These are phyloP conservation scores for Aldrovandia affinis DNA, from an alignment of 2,797 vertebrate species.

Conservation along the genomic window DNA sequence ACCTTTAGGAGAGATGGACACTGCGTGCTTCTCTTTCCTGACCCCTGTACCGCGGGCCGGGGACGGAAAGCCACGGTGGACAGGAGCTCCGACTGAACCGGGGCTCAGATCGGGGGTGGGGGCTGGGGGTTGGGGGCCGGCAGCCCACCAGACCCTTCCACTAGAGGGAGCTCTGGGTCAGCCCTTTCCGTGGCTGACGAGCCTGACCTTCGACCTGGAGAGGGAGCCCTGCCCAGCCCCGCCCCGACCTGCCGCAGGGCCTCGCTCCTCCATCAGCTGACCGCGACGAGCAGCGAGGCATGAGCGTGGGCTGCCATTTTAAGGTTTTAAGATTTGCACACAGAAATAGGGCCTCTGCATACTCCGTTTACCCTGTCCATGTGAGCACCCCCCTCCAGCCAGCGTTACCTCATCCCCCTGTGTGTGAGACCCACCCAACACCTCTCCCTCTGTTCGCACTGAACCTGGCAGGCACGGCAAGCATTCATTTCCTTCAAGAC, in stretches of 20 bases:
- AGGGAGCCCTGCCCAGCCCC: slow-evolving; percentile 70
- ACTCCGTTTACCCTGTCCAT: slow-evolving; percentile 37
- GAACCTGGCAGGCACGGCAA: slow-evolving; percentile 54
- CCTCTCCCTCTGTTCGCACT: slow-evolving; percentile 63
- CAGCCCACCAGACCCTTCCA: slow-evolving; percentile 53
- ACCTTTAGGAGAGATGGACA: slow-evolving; percentile 57
- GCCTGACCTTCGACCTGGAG: slow-evolving; percentile 68
- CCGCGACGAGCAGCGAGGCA: slow-evolving; percentile 65
- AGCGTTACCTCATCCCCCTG: slow-evolving; percentile 30
- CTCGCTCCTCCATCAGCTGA: slow-evolving; percentile 78
- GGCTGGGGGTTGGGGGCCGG: slow-evolving; percentile 32
- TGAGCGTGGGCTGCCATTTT: slow-evolving; percentile 79
- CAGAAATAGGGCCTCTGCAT: slow-evolving; percentile 47
- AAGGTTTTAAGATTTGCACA: slow-evolving; percentile 63
- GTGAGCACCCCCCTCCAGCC: background rate
- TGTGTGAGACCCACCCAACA: slow-evolving; percentile 57
- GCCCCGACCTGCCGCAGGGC: slow-evolving; percentile 66
- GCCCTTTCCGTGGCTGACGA: background rate
- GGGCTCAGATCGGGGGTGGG: slow-evolving; percentile 45
- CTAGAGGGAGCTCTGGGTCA: slow-evolving; percentile 40
- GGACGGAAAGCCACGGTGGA: slow-evolving; percentile 67
- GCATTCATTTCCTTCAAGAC: background rate
- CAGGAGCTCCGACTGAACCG: slow-evolving; percentile 48
- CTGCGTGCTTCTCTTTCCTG: slow-evolving; percentile 83
- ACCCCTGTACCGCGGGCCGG: slow-evolving; percentile 79